phyloP scores from a whole-genome alignment of 1,140 invertebrate genomes.

The Heliconius melpomene region DNA sequence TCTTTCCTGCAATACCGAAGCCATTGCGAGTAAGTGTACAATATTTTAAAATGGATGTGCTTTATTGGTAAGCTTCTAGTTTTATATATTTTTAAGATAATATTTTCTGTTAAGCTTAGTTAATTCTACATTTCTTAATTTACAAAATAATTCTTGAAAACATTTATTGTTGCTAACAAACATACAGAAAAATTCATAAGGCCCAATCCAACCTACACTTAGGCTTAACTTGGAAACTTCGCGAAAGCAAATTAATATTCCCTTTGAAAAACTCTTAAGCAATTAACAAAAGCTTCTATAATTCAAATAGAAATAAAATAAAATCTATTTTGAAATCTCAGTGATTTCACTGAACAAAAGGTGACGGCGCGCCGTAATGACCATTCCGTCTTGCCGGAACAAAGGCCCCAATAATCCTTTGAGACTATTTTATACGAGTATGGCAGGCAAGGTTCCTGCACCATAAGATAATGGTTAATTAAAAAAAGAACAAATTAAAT shows the following conservation, averaged over 20 bases:
- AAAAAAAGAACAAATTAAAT: constrained; percentile 24
- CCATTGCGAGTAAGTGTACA: constrained; percentile 3
- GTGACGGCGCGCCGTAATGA: constrained; percentile 40
- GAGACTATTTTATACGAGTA: constrained; percentile 27
- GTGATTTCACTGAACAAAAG: constrained; percentile 41
- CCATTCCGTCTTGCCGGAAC: constrained; percentile 38
- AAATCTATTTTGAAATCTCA: constrained; percentile 36
- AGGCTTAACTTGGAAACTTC: neutral
- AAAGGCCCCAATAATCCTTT: constrained; percentile 32
- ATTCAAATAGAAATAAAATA: constrained; percentile 27
- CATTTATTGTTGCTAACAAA: neutral
- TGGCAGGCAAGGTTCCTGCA: constrained; percentile 22
- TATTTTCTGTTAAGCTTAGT: neutral
- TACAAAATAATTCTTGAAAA: neutral
- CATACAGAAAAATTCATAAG: neutral
- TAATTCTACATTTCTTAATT: neutral
- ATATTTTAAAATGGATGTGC: constrained; percentile 5
- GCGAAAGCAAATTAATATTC: constrained; percentile 10
- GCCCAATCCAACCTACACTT: neutral
- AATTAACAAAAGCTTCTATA: constrained; percentile 26
- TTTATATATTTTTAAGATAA: neutral
- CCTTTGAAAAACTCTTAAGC: constrained; percentile 10
- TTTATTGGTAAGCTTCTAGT: constrained; percentile 14
- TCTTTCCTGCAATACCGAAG: constrained; percentile 21
- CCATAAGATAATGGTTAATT: constrained; percentile 26